Evolutionary conservation across 2,888 invertebrate species (phyloP).

Genomic region (Clostera curtula): DNA sequence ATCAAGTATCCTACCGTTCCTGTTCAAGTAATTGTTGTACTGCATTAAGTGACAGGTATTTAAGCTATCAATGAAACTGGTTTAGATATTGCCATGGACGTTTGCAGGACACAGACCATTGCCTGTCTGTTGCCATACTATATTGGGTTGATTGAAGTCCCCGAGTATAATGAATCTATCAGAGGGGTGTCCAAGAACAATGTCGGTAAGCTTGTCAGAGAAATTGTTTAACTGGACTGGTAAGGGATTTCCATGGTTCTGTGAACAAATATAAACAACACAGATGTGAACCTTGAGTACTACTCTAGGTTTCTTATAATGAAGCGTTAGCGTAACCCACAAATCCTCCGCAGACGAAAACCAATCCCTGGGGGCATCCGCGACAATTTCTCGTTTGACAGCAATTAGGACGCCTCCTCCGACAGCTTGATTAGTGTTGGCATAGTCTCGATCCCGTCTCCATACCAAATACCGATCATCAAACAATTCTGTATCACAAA

Average conservation of each 20-base stretch:
- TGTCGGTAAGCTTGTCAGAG: not conserved
- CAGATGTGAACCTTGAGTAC: slow-evolving; percentile 5
- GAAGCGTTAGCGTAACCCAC: slow-evolving; percentile 3
- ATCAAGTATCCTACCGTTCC: too few relatives aligned
- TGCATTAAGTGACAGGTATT: slow-evolving; percentile 2
- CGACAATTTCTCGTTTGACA: slow-evolving; percentile 2
- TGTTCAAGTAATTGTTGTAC: slow-evolving; percentile 2
- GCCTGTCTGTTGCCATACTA: not conserved
- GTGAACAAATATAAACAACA: slow-evolving; percentile 1
- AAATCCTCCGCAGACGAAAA: slow-evolving; percentile 5
- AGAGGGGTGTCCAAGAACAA: not conserved
- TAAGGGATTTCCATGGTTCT: slow-evolving; percentile 1
- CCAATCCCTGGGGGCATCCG: not conserved
- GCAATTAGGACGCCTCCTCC: slow-evolving; percentile 7
- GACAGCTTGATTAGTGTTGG: slow-evolving; percentile 3
- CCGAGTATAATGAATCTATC: slow-evolving; percentile 3
- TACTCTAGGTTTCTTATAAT: slow-evolving; percentile 1
- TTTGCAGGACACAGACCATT: not conserved
- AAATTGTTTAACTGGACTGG: slow-evolving; percentile 1
- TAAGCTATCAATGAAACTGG: not conserved
- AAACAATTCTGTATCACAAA: slow-evolving; percentile 5
- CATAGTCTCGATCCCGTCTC: slow-evolving; percentile 8
- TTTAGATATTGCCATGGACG: not conserved
- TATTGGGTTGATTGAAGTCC: slow-evolving; percentile 3
- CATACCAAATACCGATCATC: slow-evolving; percentile 8